Base-by-base conservation (phyloP, 2,888 invertebrate species). In the Tetrapedia diversipes region DNA sequence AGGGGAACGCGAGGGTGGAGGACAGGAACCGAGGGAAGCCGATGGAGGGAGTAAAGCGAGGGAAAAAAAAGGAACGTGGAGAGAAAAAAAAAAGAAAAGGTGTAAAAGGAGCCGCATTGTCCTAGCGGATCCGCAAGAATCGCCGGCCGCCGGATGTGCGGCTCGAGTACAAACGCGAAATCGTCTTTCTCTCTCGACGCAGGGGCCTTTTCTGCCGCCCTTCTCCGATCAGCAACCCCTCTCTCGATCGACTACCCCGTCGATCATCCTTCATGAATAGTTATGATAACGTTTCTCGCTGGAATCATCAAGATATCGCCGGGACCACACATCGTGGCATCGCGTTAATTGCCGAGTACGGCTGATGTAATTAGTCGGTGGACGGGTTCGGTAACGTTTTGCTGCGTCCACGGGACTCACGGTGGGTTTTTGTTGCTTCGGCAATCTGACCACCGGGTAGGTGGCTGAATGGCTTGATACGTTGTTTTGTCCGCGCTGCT, bases 51-150 rank as follows among this genome's bases (percentile, higher is more conserved):
- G 41, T 16, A 16, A 2, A 16, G 2, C 19, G 14, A 32, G 6
- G n/a, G 29, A 41, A 61, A 49, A 51, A 41, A 37, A 53, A 56
- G 39, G 68, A 63, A 47, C 11, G 22, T 8, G 14, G 16, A 1
- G 7, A 37, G 22, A 24, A 16, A 16, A 27, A 49, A 56, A 56
- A n/a, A 2, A 66, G 59, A 19, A 68, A 77, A 68, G 32, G 68
- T 76, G 75, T 60, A 86, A 87, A 85, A 86, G 83, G 78, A 86
- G 86, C 84, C 86, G 83, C 84, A 87, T 88, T 88, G 87, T 88
- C 82, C 84, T 81, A 80, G 80, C 83, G 82, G 86, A 87, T 88
- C 80, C 71, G 82, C 80, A 81, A 80, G 77, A 82, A 75, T 80
- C 77, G 68, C 68, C 72, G 67, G 74, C 75, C 77, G 82, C 85